These are phyloP conservation scores for Hystrix brachyura DNA, from an alignment of 2,113 vertebrate genomes.

Conservation along the genomic window DNA sequence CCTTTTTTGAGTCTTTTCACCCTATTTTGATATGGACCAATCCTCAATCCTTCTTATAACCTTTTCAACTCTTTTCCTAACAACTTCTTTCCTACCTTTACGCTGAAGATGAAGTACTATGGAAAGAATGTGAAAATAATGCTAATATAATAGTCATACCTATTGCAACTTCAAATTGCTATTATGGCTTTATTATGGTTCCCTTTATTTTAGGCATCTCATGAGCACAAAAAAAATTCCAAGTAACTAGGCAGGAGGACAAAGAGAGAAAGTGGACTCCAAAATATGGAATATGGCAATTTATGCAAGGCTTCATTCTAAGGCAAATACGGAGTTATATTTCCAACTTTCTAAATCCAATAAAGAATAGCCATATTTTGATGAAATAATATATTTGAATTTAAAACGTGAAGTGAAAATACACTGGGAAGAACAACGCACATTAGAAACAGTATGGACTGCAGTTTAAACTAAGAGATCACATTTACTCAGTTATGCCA, in stretches of 20 bases:
- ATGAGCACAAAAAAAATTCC: background rate
- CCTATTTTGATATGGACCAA: background rate
- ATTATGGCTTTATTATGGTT: background rate
- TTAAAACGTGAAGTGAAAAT: conserved; percentile 51
- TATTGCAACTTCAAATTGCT: background rate
- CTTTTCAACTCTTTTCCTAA: background rate
- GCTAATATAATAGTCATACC: rapidly evolving
- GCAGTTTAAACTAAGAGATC: conserved; percentile 57
- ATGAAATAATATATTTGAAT: background rate
- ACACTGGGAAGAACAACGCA: conserved; percentile 2
- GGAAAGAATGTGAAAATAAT: background rate
- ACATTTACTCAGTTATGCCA: conserved; percentile 53
- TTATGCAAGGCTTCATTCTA: background rate
- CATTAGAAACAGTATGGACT: conserved; percentile 36
- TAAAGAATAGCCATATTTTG: background rate
- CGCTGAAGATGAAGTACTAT: background rate
- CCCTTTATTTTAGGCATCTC: conserved; percentile 40
- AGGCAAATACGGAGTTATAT: background rate
- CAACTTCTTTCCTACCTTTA: background rate
- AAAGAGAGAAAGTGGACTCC: background rate
- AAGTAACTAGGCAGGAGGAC: background rate
- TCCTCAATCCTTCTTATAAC: background rate
- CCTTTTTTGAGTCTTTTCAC: background rate
- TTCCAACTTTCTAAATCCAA: background rate
- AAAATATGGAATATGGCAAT: background rate